phyloP scores from a whole-genome alignment of 2,797 vertebrate species.

The Sebastes paucispinis region DNA sequence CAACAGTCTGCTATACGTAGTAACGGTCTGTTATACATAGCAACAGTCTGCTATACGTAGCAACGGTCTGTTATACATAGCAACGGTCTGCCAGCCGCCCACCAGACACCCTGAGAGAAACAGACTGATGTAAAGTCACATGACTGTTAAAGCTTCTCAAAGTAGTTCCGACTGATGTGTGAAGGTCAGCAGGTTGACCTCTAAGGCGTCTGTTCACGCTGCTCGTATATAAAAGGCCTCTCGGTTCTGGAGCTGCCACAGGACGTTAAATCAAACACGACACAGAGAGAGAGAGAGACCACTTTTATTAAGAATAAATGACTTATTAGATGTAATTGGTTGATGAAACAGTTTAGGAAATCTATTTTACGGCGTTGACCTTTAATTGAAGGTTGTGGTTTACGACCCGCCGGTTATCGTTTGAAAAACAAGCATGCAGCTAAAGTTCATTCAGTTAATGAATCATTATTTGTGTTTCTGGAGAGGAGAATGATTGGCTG shows the following conservation, averaged over 20 bases:
- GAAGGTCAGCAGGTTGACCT: background rate
- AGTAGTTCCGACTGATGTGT: background rate
- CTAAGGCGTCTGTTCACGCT: background rate
- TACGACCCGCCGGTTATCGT: constrained; percentile 48
- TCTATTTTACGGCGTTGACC: constrained; percentile 39
- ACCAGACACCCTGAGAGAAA: background rate
- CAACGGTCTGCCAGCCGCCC: too few relatives aligned
- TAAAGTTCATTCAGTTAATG: constrained; percentile 58
- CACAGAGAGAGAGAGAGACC: background rate
- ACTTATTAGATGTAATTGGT: constrained; percentile 33
- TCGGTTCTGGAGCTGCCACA: too few relatives aligned
- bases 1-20: too few relatives aligned
- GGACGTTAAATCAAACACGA: background rate
- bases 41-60: accelerated
- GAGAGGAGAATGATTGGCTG: background rate
- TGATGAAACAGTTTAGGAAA: constrained; percentile 28
- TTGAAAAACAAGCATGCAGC: constrained; percentile 29
- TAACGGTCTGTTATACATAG: too few relatives aligned
- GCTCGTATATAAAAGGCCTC: background rate
- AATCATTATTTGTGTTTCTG: constrained; percentile 49
- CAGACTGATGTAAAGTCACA: background rate
- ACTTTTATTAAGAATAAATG: background rate
- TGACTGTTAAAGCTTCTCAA: background rate
- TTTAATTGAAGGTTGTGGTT: constrained; percentile 59
- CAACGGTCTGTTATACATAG: too few relatives aligned